phyloP scores from a whole-genome alignment of 2,888 invertebrate genomes.

The Brachyptera putata region DNA sequence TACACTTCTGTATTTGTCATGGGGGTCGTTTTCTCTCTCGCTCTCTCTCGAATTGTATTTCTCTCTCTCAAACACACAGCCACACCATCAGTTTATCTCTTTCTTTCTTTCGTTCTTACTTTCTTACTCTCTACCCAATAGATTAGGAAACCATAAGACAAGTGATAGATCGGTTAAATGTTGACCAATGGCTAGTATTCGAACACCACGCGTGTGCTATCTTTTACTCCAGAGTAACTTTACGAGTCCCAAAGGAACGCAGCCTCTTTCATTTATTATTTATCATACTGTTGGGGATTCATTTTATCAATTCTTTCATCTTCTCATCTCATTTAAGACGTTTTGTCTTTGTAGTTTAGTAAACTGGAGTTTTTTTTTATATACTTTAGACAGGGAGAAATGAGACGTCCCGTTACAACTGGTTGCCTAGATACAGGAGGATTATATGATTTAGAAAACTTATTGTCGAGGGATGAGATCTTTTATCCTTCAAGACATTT shows the following conservation, averaged over 20 bases:
- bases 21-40: neutral
- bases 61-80: neutral
- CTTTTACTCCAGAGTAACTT: neutral
- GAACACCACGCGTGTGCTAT: neutral
- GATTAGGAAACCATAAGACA: neutral
- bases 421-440: too few species aligned
- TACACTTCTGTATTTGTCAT: neutral
- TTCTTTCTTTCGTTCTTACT: too few species aligned
- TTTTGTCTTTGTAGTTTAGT: slow-evolving; percentile 1
- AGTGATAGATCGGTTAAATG: neutral
- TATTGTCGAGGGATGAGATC: too few species aligned
- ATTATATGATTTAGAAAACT: too few species aligned
- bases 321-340: neutral
- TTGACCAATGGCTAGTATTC: neutral
- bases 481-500: too few species aligned
- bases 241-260: neutral
- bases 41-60: neutral
- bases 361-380: too few species aligned
- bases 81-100: neutral
- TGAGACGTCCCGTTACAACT: too few species aligned
- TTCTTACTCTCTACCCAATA: neutral
- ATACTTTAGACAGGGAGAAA: too few species aligned
- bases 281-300: slow-evolving; percentile 16
- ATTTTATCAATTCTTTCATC: slow-evolving; percentile 24
- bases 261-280: slow-evolving; percentile 18